Evolutionary conservation across 2,113 vertebrate species (phyloP).

Genomic region (Atherinomorus stipes): DNA sequence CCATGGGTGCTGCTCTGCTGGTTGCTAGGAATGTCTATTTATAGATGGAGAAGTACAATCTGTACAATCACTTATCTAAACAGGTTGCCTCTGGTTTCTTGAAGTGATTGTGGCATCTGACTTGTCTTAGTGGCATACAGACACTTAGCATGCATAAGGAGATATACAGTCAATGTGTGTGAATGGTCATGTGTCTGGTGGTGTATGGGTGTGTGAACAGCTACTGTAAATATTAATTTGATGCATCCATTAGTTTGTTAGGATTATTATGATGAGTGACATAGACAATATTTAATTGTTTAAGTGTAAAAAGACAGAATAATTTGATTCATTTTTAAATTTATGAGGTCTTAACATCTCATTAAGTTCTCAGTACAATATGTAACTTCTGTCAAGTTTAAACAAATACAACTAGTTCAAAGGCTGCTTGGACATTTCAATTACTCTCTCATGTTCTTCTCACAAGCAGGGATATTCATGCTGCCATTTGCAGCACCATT

Average conservation of each 20-base stretch:
- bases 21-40: slow-evolving; percentile 71
- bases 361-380: background rate
- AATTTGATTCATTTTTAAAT: slow-evolving; percentile 4
- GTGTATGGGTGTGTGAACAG: slow-evolving; percentile 8
- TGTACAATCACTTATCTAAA: slow-evolving; percentile 68
- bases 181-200: background rate
- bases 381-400: background rate
- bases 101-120: background rate
- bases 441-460: slow-evolving; percentile 27
- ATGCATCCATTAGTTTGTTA: slow-evolving; percentile 3
- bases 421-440: too few species aligned
- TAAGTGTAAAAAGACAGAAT: background rate
- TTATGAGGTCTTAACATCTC: slow-evolving; percentile 4
- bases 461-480: slow-evolving; percentile 9
- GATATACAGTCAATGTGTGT: background rate
- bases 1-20: slow-evolving; percentile 56
- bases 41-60: slow-evolving; percentile 61
- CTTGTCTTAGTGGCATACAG: slow-evolving; percentile 27
- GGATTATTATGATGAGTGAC: background rate
- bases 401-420: slow-evolving; percentile 23
- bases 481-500: slow-evolving; percentile 13
- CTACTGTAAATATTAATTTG: too few species aligned
- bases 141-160: slow-evolving; percentile 1
- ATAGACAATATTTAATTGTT: background rate
- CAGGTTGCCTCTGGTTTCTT: slow-evolving; percentile 35